A percentile compares a stretch with the other conserved stretches of the same genome.
Evolutionary conservation across 1,140 invertebrate species (phyloP).

Genomic region (Drosophila lacertosa): DNA sequence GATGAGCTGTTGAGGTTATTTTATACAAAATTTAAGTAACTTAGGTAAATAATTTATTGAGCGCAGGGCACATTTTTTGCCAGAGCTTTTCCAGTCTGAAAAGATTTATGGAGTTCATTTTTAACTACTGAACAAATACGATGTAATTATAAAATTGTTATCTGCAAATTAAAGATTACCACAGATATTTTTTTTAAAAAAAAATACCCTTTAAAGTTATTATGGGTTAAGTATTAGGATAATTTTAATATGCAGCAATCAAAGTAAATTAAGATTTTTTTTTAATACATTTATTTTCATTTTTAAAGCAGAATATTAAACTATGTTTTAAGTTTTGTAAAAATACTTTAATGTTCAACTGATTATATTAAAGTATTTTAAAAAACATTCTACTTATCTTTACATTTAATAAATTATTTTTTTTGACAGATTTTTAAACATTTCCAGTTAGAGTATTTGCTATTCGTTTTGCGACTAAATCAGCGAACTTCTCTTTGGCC

Average conservation of each 20-base stretch:
- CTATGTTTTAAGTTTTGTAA: too few species aligned
- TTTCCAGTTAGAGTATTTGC: not conserved
- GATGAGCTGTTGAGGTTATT: constrained; percentile 29
- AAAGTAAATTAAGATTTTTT: too few species aligned
- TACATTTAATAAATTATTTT: not conserved
- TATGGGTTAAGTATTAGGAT: too few species aligned
- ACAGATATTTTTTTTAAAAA: too few species aligned
- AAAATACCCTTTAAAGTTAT: too few species aligned
- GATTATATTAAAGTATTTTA: too few species aligned
- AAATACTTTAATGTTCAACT: too few species aligned
- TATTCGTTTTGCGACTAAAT: not conserved
- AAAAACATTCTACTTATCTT: too few species aligned
- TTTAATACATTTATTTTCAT: too few species aligned
- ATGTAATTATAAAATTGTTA: not conserved
- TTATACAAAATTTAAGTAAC: not conserved
- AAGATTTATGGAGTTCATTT: constrained; percentile 1
- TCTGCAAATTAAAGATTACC: too few species aligned
- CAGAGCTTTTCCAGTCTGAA: not conserved
- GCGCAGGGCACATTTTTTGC: not conserved
- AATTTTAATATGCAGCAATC: too few species aligned
- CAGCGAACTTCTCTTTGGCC: not conserved
- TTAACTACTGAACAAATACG: not conserved
- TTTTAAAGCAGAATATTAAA: too few species aligned
- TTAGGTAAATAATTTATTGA: constrained; percentile 16
- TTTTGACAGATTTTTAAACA: not conserved